Evolutionary conservation across 2,797 vertebrate species (phyloP), one percentile per base, ranked within the genome.

Genomic region (Potorous gilbertii): DNA sequence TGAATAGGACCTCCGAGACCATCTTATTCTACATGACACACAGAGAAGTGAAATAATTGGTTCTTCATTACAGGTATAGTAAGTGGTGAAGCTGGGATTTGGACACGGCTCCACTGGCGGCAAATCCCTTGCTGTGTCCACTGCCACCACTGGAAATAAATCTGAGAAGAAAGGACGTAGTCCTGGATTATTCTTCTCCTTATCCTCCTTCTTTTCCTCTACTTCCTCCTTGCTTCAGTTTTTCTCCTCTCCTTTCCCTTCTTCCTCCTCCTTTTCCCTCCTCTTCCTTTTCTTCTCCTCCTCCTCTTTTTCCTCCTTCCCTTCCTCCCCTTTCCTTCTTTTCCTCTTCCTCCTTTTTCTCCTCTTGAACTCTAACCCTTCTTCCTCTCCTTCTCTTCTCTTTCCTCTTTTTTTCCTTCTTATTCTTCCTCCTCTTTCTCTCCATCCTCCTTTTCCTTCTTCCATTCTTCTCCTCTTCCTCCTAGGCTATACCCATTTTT

Each of bases 81-180:
- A 40, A 74, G 14, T 5, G 40, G 90, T 50, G 40, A 92, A 74
- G 92, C 57, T 31, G 55, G 46, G 92, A 56, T 95, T 94, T 92
- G 94, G 93, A 92, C 29, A n/a, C 34, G 21, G 2, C 59, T 66
- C 62, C 29, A 62, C 74, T 28, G 62, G 28, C 31, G 92, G 87
- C 2, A 50, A 34, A 91, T 10, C 89, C 31, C 12, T 12, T 90
- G 3, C 4, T 59, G 16, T 40, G 62, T 74, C 62, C 62, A 40
- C n/a, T 74, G 62, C 16, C 34, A 74, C 1, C 21, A n/a, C 62
- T 40, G 16, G 16, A 74, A 74, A n/a, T n/a, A n/a, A 66, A n/a
- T 74, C 62, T n/a, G 34, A 74, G 34, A 66, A n/a, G n/a, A n/a
- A n/a, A 74, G 5, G 62, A 74, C 34, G 40, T 18, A 74, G 5